phyloP scores from a whole-genome alignment of 30 jellyfish, hydroid and myxozoan species.

The Aurelia aurita region DNA sequence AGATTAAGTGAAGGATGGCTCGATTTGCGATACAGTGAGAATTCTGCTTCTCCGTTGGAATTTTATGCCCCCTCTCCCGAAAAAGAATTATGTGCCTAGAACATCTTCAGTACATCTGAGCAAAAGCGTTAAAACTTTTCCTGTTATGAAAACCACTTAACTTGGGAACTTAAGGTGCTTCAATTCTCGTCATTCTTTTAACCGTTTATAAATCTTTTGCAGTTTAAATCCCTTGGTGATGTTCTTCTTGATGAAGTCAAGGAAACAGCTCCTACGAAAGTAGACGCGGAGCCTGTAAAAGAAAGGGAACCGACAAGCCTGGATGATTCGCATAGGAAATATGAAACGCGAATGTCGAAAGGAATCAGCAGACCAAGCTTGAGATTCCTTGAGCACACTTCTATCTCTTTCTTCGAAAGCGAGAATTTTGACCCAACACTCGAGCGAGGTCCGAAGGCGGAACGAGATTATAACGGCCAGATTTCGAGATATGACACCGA shows the following conservation, averaged over 20 bases:
- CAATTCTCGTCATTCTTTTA: neutral
- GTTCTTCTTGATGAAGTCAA: neutral
- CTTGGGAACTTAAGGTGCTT: neutral
- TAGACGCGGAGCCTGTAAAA: neutral
- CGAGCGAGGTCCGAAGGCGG: neutral
- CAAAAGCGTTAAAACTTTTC: too few species aligned
- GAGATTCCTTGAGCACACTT: conserved; percentile 58
- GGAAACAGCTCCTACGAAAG: neutral
- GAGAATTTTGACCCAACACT: conserved; percentile 12
- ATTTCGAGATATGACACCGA: neutral
- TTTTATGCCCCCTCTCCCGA: too few species aligned
- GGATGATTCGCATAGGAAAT: conserved; percentile 35
- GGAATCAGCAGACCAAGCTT: conserved; percentile 67
- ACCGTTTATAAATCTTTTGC: neutral
- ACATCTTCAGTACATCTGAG: too few species aligned
- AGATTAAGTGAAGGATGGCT: too few species aligned
- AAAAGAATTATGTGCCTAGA: too few species aligned
- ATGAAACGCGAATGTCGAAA: conserved; percentile 59
- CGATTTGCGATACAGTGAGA: too few species aligned
- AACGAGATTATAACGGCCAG: neutral
- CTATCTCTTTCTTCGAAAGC: conserved; percentile 3
- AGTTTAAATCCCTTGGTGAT: conserved; percentile 40
- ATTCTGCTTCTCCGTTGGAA: too few species aligned
- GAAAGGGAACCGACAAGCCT: neutral
- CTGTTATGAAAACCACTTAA: neutral